Evolutionary conservation across 2,888 invertebrate genomes (phyloP).

Genomic region (Neoitamus cyanurus): DNA sequence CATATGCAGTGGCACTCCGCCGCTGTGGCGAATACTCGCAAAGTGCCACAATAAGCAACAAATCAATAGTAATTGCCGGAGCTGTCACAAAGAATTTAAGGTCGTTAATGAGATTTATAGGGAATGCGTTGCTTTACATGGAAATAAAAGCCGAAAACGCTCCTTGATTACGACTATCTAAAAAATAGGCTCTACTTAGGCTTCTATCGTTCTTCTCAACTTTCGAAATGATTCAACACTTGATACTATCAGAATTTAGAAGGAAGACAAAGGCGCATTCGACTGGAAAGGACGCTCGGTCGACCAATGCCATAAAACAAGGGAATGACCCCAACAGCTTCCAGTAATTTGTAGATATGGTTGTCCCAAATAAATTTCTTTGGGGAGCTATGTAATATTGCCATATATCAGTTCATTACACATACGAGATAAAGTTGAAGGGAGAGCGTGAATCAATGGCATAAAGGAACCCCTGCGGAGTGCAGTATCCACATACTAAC

Average conservation of each 20-base stretch:
- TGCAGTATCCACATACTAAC: not conserved
- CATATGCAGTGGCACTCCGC: not conserved
- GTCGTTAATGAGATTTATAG: conserved; percentile 19
- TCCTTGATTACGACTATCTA: not conserved
- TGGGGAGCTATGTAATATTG: not conserved
- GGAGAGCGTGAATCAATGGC: not conserved
- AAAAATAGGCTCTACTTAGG: not conserved
- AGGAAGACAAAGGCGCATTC: not conserved
- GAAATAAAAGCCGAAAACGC: not conserved
- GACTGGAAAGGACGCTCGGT: conserved; percentile 4
- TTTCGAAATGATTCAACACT: not conserved
- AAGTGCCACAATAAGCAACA: not conserved
- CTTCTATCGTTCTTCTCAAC: not conserved
- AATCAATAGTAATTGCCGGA: conserved; percentile 10
- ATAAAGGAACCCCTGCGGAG: not conserved
- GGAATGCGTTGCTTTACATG: not conserved
- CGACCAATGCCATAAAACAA: conserved; percentile 10
- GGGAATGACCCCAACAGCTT: conserved; percentile 31
- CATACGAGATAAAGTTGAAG: not conserved
- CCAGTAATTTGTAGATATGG: conserved; percentile 31
- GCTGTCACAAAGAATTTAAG: conserved; percentile 2
- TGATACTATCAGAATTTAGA: conserved; percentile 29
- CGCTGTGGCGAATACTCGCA: not conserved
- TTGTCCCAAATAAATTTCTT: conserved; percentile 4
- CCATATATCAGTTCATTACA: conserved; percentile 25